Conservation (phyloP, 1,140 invertebrate species). For the Apocrypta bakeri region DNA sequence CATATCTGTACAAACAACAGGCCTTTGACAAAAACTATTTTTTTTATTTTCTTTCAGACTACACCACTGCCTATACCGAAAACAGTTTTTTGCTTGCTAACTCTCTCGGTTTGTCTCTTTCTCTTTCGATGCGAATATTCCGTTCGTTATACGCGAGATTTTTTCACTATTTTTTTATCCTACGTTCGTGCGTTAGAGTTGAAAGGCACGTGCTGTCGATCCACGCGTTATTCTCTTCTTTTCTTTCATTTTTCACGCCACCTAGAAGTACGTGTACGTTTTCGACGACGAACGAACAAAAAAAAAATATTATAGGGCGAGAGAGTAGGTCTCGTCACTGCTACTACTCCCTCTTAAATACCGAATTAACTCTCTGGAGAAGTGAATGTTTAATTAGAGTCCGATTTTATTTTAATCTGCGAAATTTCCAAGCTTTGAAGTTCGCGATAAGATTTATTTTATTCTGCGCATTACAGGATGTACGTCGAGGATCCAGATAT, state of each 20-base stretch:
- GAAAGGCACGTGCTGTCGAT: background rate
- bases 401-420: background rate
- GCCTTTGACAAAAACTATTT: background rate
- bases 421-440: background rate
- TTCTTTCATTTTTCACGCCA: background rate
- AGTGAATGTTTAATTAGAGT: background rate
- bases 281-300: background rate
- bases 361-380: background rate
- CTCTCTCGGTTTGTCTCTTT: background rate
- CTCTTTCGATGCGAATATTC: background rate
- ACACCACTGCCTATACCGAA: background rate
- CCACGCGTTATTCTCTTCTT: background rate
- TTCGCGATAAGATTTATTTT: background rate
- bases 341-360: background rate
- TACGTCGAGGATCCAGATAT: no score
- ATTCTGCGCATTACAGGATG: background rate
- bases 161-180: background rate
- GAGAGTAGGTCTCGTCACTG: no score
- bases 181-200: background rate
- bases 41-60: background rate
- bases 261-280: background rate
- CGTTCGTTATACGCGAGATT: background rate
- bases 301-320: background rate
- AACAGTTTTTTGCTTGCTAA: slow-evolving; percentile 18
- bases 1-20: no score